Evolutionary conservation across 2,797 vertebrate genomes (phyloP).

Genomic region (Spinus olivaceus): DNA sequence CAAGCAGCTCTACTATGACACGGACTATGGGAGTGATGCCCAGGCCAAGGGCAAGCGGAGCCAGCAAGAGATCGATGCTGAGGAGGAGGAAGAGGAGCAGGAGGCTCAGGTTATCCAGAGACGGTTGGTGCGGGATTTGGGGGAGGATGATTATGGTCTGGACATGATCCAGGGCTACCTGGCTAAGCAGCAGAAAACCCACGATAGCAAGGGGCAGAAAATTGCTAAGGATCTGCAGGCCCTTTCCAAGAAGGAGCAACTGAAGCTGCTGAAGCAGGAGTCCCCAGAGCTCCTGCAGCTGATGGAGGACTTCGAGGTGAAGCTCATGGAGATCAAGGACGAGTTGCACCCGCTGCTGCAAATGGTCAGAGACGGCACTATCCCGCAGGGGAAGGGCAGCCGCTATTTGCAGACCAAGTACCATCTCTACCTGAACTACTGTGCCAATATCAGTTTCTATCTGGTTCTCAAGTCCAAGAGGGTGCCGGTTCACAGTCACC

Average conservation of each 20-base stretch:
- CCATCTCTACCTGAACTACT: constrained; percentile 94
- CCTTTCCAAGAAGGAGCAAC: constrained; percentile 89
- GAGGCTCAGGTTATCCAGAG: constrained; percentile 91
- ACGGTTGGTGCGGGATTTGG: constrained; percentile 83
- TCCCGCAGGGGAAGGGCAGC: constrained; percentile 87
- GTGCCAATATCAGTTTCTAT: constrained; percentile 96
- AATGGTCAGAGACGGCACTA: constrained; percentile 81
- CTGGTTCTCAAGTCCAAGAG: constrained; percentile 91
- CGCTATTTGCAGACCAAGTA: constrained; percentile 88
- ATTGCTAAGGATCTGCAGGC: constrained; percentile 88
- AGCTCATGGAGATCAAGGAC: constrained; percentile 87
- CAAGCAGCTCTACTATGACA: constrained; percentile 89
- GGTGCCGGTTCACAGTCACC: constrained; percentile 86
- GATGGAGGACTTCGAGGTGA: constrained; percentile 89
- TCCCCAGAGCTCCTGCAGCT: constrained; percentile 94
- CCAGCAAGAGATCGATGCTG: constrained; percentile 82
- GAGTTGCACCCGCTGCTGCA: constrained; percentile 87
- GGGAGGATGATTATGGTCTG: constrained; percentile 92
- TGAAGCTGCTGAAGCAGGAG: constrained; percentile 92
- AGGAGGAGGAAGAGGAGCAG: constrained; percentile 91
- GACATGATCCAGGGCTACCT: constrained; percentile 78
- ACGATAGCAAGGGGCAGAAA: constrained; percentile 74
- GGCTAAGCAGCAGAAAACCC: constrained; percentile 12
- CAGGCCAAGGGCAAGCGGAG: constrained; percentile 55
- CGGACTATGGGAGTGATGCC: constrained; percentile 76